Evolutionary conservation across 35 echinoderm and acorn worm species (phyloP).

Genomic region (Ptychodera flava): DNA sequence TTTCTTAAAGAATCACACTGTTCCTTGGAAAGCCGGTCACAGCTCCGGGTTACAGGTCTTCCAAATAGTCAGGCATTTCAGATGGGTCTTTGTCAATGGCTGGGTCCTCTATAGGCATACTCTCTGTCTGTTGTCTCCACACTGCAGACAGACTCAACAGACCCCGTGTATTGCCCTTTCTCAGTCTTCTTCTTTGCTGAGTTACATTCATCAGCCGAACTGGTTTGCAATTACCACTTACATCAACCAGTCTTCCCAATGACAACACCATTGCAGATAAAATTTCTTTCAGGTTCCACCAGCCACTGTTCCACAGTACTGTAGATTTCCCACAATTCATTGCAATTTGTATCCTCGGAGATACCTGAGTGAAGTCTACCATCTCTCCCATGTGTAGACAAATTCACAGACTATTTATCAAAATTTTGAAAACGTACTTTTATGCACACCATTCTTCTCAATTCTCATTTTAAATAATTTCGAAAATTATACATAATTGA

Average conservation of each 20-base stretch:
- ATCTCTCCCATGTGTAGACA: too few relatives aligned
- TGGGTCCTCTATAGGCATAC: not conserved
- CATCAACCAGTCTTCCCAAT: not conserved
- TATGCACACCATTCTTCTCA: too few relatives aligned
- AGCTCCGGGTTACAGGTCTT: constrained; percentile 8
- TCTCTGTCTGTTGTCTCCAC: not conserved
- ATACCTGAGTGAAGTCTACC: too few relatives aligned
- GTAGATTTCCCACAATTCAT: too few relatives aligned
- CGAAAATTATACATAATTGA: too few relatives aligned
- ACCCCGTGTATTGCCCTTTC: not conserved
- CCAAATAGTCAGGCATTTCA: constrained; percentile 10
- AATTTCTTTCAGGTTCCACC: not conserved
- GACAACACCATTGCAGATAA: not conserved
- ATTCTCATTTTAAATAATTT: too few relatives aligned
- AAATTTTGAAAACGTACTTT: too few relatives aligned
- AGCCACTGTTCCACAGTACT: not conserved
- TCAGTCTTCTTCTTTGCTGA: not conserved
- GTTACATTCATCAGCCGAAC: not conserved
- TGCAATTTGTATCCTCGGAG: too few relatives aligned
- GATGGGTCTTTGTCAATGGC: not conserved
- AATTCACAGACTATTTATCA: too few relatives aligned
- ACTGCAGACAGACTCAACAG: not conserved
- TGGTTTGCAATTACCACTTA: not conserved
- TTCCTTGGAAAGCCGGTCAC: not conserved
- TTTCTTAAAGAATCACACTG: not conserved